Evolutionary conservation across 2,888 invertebrate species (phyloP).

Genomic region (Scaptomyza caliginosa): DNA sequence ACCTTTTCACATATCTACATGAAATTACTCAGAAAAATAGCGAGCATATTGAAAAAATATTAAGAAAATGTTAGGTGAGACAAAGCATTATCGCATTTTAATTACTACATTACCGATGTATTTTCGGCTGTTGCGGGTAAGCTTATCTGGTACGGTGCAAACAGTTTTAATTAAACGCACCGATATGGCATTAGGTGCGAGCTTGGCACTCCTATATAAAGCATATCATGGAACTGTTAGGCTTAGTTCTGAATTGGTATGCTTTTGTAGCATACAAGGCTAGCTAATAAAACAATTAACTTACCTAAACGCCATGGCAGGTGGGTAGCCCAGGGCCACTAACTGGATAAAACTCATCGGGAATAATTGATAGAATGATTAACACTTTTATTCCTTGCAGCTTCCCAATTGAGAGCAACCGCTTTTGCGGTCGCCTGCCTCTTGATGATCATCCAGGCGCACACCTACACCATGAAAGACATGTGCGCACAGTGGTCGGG

Average conservation of each 20-base stretch:
- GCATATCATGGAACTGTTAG: constrained; percentile 23
- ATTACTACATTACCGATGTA: constrained; percentile 52
- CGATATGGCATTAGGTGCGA: constrained; percentile 47
- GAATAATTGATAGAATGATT: constrained; percentile 3
- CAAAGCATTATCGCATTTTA: constrained; percentile 51
- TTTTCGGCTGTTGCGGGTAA: constrained; percentile 23
- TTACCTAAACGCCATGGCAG: constrained; percentile 40
- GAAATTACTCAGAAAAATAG: background rate
- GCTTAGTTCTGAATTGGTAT: constrained; percentile 45
- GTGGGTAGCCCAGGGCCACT: constrained; percentile 15
- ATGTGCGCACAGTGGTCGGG: constrained; percentile 58
- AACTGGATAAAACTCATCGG: constrained; percentile 19
- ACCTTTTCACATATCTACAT: background rate
- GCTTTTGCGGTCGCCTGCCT: constrained; percentile 37
- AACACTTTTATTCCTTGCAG: constrained; percentile 34
- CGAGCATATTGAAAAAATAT: constrained; percentile 10
- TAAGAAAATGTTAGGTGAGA: constrained; percentile 43
- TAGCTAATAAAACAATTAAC: constrained; percentile 20
- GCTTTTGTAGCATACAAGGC: constrained; percentile 48
- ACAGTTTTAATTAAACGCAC: constrained; percentile 63
- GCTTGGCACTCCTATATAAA: constrained; percentile 56
- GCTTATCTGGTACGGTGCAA: constrained; percentile 60
- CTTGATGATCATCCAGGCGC: constrained; percentile 37
- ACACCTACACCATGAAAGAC: constrained; percentile 63
- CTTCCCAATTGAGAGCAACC: constrained; percentile 38